Evolutionary conservation across 2,888 invertebrate genomes (phyloP), one percentile per base, ranked within the genome.

Genomic region (Synergus umbraculus): DNA sequence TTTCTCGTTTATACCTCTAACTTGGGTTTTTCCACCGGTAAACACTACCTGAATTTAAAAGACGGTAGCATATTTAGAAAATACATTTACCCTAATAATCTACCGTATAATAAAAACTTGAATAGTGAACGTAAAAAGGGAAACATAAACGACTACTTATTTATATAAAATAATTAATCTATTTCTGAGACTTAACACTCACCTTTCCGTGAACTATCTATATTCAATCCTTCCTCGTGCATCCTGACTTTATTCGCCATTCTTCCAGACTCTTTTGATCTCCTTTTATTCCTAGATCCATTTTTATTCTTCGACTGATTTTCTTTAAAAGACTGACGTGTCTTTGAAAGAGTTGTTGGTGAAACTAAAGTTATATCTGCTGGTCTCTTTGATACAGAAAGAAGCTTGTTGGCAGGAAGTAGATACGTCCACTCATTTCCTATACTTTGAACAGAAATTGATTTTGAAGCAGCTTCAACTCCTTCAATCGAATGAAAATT

Each of bases 261-360:
- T 49, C 49, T 73, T 73, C 49, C 29, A 1, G 29, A 29, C 37
- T 73, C 54, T 49, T 54, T 73, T 54, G 54, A 49, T n/a, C 8
- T 15, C 4, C 9, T 12, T 29, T 73, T 54, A 41, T 73, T 73
- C 10, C 37, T 73, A 37, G 60, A 37, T 46, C 69, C 46, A 29
- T 46, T 29, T 13, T 46, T 29, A 44, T 13, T 29, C 54, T 54
- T 10, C 22, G 12, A 22, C 18, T 22, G 12, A 60, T 73, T 54
- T 54, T 49, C 37, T 15, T 49, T 37, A 44, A 43, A 18, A 49
- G 69, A 69, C 49, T 54, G 69, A 69, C 69, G 69, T 49, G 8
- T 9, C 29, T 49, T 46, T 69, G 69, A 49, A 37, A 15, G 3
- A 13, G 15, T 22, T 49, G 49, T 15, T 49, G 49, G 49, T 69